Evolutionary conservation across 2,113 vertebrate genomes (phyloP), one percentile per base, ranked within the genome.

Genomic region (Strix aluco): DNA sequence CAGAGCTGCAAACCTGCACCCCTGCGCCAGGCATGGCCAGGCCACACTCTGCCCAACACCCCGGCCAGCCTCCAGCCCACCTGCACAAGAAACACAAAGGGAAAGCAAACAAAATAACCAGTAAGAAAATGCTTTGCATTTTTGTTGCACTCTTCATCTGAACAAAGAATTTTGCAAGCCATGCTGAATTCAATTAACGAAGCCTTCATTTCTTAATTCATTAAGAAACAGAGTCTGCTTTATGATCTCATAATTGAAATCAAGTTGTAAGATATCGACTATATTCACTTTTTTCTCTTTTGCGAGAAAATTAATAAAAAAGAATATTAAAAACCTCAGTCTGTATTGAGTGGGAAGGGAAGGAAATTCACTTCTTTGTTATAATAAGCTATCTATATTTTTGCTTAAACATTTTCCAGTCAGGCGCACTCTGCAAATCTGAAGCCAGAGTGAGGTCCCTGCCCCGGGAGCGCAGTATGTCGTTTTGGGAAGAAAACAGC

Each of bases 361-460:
- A 81, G 26, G 58, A 95, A 94, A 96, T 49, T 36, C n/a, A 81
- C 38, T 91, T 75, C 73, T 96, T 82, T 59, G 29, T 85, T 85
- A 46, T 29, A 92, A 82, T 36, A 83, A 88, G 63, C 62, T 73
- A 30, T 54, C 58, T 74, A 1, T 71, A 79, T 65, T 46, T 46
- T 86, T 92, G 59, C 66, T 82, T 20, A 82, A 79, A 42, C 11
- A 30, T 66, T 36, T 78, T 58, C 58, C 42, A 82, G 57, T 25
- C 6, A 94, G 71, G 58, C 17, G 3, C 7, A 25, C n/a, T 69
- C 40, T 26, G 22, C 0, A 9, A 73, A 63, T 71, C 15, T 63
- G 79, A 58, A 92, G 78, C 11, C 73, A 69, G 77, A 51, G 49
- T 5, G 51, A 88, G 72, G 47, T 61, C 57, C 70, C 71, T 91